These are phyloP conservation scores for Dorcus hopei DNA, from an alignment of 2,888 invertebrate genomes.

Conservation along the genomic window DNA sequence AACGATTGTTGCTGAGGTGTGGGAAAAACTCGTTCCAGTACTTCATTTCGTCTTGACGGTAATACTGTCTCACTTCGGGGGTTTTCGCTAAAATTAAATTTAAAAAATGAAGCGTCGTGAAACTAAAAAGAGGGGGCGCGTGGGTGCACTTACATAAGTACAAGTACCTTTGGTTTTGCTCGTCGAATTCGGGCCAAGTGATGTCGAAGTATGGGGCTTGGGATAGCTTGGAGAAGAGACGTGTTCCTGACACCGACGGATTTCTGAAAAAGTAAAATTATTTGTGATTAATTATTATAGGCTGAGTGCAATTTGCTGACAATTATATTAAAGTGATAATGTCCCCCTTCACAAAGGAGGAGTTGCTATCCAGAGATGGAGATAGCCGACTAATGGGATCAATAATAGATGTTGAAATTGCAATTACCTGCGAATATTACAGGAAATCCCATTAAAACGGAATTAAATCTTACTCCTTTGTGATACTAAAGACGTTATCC, in stretches of 20 bases:
- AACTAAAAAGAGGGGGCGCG: neutral
- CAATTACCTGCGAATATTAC: slow-evolving; percentile 1
- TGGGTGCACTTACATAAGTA: slow-evolving; percentile 62
- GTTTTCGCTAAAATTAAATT: slow-evolving; percentile 37
- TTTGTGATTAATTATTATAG: too few relatives aligned
- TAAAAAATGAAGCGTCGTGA: neutral
- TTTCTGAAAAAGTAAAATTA: slow-evolving; percentile 55
- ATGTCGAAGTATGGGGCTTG: slow-evolving; percentile 51
- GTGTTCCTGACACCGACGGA: slow-evolving; percentile 63
- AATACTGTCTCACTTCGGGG: slow-evolving; percentile 69
- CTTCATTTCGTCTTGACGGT: slow-evolving; percentile 72
- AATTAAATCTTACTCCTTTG: neutral
- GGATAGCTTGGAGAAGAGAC: slow-evolving; percentile 39
- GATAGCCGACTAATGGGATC: neutral
- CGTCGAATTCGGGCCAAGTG: slow-evolving; percentile 83
- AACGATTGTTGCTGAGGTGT: neutral
- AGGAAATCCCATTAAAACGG: neutral
- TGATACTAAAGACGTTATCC: neutral
- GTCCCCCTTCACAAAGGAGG: too few relatives aligned
- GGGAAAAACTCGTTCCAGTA: slow-evolving; percentile 86
- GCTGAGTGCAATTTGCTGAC: neutral
- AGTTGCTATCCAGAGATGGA: too few relatives aligned
- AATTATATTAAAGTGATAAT: neutral
- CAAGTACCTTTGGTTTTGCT: slow-evolving; percentile 71
- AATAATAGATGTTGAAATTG: slow-evolving; percentile 2